Base-by-base conservation (phyloP, 1,140 invertebrate species). In the Aphelenchoides fujianensis region DNA sequence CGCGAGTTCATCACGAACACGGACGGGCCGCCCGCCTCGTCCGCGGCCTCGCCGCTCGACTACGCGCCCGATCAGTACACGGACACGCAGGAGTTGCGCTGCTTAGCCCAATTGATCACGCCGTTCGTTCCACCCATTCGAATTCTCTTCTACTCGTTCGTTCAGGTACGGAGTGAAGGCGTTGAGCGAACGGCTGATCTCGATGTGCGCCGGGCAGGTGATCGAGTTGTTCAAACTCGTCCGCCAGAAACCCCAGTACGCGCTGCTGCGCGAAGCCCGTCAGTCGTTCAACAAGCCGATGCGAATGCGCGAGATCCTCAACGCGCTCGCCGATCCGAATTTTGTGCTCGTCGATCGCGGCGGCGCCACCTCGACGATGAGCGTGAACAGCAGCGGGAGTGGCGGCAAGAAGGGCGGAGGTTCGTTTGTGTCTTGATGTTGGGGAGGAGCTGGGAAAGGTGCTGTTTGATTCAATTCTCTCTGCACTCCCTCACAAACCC, bases 131-230 rank as follows among this genome's bases (percentile, higher is more conserved):
- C n/a, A n/a, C n/a, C n/a, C n/a, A n/a, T n/a, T n/a, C n/a, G n/a
- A n/a, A n/a, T n/a, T n/a, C n/a, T n/a, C n/a, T n/a, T n/a, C n/a
- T n/a, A n/a, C n/a, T n/a, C n/a, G n/a, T n/a, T n/a, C n/a, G n/a
- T n/a, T n/a, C n/a, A n/a, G n/a, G n/a, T 98, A 98, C 86, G 96
- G 96, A 0, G 96, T 99, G 90, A 97, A 97, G 84, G 90, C 94
- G 82, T 86, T 98, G 1, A 95, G 92, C 84, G 96, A 98, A 87
- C 93, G 92, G 28, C 85, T 99, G 2, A 97, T 97, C 92, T 95
- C 94, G 92, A 95, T 97, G 80, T 94, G 97, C 78, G 91, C 94
- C 1, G 94, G 92, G 85, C 96, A 99, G 88, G 94, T 98, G 5
- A 91, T 93, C 79, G 96, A 99, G 85, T 85, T 99, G 2, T 73